Evolutionary conservation across 2,888 invertebrate species (phyloP).

Genomic region (Leistus spinibarbis): DNA sequence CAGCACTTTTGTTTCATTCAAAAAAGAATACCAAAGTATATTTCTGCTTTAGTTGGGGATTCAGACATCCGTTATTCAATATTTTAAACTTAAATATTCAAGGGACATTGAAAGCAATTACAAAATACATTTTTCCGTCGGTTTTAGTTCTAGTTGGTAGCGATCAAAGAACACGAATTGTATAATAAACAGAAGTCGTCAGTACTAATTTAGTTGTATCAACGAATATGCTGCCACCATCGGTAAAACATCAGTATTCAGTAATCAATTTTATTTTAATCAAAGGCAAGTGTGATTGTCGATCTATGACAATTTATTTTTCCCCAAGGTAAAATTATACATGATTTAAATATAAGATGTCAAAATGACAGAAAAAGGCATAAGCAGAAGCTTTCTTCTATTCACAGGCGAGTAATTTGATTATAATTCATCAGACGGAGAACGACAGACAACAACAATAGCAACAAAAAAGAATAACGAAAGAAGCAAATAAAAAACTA

Average conservation of each 20-base stretch:
- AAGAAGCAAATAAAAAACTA: background rate
- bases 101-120: no score
- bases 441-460: background rate
- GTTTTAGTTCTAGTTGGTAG: no score
- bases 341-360: slow-evolving; percentile 4
- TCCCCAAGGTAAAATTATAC: background rate
- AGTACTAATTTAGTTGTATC: no score
- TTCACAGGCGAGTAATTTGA: background rate
- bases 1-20: background rate
- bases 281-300: background rate
- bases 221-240: background rate
- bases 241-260: background rate
- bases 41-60: no score
- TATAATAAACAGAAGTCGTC: no score
- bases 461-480: background rate
- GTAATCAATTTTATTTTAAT: background rate
- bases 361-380: background rate
- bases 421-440: background rate
- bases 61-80: no score
- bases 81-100: no score
- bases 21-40: background rate
- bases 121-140: no score
- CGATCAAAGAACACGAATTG: no score
- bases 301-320: background rate
- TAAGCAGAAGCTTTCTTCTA: background rate